Percentiles rank a stretch among this genome's conserved stretches.
Evolutionary conservation across 2,797 vertebrate species (phyloP).

Genomic region (Emydoidea blandingii): DNA sequence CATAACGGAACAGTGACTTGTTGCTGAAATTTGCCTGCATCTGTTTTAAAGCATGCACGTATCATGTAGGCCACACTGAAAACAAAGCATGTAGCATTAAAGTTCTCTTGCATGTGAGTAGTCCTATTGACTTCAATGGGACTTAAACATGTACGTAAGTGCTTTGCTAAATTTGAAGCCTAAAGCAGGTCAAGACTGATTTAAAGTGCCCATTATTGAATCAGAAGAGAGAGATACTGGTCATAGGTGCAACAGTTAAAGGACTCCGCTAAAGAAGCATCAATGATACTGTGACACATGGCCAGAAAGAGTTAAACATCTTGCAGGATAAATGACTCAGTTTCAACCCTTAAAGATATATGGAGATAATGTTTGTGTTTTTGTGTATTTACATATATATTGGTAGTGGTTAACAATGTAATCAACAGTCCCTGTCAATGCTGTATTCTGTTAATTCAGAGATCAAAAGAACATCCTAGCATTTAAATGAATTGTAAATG

Average conservation of each 20-base stretch:
- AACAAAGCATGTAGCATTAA: not conserved
- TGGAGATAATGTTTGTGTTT: no score
- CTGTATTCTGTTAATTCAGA: no score
- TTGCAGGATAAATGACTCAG: no score
- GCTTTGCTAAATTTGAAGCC: not conserved
- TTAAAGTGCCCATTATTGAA: not conserved
- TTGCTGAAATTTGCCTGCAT: not conserved
- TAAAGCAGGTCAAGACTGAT: not conserved
- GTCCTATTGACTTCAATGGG: not conserved
- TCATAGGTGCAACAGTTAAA: not conserved
- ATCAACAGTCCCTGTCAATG: no score
- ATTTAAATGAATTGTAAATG: no score
- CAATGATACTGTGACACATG: not conserved
- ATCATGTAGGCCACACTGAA: accelerated
- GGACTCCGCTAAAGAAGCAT: not conserved
- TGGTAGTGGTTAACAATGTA: no score
- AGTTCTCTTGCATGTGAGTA: not conserved
- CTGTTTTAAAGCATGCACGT: not conserved
- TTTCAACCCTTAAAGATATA: no score
- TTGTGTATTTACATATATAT: no score
- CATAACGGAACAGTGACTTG: not conserved
- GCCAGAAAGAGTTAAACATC: no score
- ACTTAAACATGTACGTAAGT: not conserved
- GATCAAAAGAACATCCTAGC: no score
- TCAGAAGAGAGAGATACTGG: not conserved